Evolutionary conservation across 2,888 invertebrate genomes (phyloP).

Genomic region (Dynastes grantii): DNA sequence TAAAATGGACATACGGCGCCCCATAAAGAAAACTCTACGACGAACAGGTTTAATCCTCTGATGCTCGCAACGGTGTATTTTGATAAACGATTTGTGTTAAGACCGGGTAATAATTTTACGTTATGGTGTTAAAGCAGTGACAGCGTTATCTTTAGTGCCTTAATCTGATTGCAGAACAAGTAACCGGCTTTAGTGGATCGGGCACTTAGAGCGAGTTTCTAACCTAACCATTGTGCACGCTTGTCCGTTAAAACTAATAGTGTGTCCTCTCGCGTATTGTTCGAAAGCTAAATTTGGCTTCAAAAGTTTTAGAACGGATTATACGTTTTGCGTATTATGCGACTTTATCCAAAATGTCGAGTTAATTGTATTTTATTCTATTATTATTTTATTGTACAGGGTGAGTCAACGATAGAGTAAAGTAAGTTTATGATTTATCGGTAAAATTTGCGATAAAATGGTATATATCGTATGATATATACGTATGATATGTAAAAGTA

Average conservation of each 20-base stretch:
- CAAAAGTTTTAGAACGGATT: too few species aligned
- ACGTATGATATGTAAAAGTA: too few species aligned
- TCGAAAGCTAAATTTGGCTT: background rate
- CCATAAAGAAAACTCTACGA: background rate
- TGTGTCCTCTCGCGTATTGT: background rate
- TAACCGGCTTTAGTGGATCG: background rate
- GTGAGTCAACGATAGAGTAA: too few species aligned
- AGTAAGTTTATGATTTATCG: too few species aligned
- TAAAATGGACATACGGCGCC: slow-evolving; percentile 1
- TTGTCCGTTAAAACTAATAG: slow-evolving; percentile 22
- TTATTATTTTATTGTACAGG: too few species aligned
- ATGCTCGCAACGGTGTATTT: background rate
- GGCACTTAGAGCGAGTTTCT: background rate
- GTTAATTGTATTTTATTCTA: background rate
- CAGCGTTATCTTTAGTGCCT: slow-evolving; percentile 27
- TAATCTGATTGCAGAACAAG: slow-evolving; percentile 20
- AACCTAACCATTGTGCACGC: slow-evolving; percentile 2
- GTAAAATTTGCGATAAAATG: too few species aligned
- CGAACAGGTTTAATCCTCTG: slow-evolving; percentile 1
- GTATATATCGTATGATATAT: too few species aligned
- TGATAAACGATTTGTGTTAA: slow-evolving; percentile 23
- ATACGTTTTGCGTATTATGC: background rate
- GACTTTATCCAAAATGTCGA: background rate
- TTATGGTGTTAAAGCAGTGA: slow-evolving; percentile 16
- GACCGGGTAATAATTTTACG: slow-evolving; percentile 22